These are phyloP conservation scores for Phaethornis superciliosus DNA, from an alignment of 2,113 vertebrate genomes.

Conservation along the genomic window DNA sequence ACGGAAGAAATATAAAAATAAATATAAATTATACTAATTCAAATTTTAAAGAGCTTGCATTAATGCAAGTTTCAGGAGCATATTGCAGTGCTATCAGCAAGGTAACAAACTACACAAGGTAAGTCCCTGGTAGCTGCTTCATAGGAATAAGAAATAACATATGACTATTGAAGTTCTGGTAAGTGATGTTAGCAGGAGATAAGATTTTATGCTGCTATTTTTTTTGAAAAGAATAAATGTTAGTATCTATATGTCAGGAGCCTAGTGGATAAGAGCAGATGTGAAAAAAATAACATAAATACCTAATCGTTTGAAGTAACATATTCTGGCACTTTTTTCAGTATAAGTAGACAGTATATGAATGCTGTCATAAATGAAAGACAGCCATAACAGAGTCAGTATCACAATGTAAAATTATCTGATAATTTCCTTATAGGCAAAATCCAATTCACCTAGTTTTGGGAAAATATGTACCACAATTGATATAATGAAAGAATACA, in stretches of 20 bases:
- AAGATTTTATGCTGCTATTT: not conserved
- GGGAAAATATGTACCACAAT: not conserved
- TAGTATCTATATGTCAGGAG: not conserved
- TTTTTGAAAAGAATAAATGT: not conserved
- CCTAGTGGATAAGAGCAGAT: not conserved
- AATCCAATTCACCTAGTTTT: not conserved
- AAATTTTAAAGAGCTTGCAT: not conserved
- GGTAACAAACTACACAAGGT: not conserved
- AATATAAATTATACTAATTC: not conserved
- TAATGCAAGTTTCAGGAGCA: not conserved
- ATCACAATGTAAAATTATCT: not conserved
- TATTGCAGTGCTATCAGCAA: not conserved
- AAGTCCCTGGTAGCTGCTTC: not conserved
- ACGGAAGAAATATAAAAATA: not conserved
- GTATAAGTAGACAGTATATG: not conserved
- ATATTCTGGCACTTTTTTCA: not conserved
- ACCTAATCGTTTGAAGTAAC: not conserved
- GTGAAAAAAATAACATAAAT: not conserved
- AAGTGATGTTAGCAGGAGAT: not conserved
- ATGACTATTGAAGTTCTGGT: not conserved
- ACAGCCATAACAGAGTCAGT: accelerated
- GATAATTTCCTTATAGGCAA: not conserved
- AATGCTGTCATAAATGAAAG: not conserved
- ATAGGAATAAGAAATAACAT: not conserved
- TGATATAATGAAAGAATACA: not conserved